Percentiles rank a stretch among this genome's conserved stretches.
Evolutionary conservation across 2,113 vertebrate species (phyloP).

Genomic region (Eonycteris spelaea): DNA sequence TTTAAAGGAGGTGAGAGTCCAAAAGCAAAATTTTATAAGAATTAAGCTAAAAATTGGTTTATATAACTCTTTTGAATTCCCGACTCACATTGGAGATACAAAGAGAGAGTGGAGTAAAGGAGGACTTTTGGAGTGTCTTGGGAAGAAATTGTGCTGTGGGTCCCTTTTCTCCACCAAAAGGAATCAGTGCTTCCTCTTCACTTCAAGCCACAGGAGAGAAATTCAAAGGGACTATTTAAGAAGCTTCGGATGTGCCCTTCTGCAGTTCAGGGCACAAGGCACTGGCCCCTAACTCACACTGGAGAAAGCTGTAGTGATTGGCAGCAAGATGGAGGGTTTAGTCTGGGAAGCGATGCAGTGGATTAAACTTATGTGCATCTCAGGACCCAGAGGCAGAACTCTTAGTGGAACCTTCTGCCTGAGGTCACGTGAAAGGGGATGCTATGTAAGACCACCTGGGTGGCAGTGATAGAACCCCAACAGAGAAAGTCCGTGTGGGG

Average conservation of each 20-base stretch:
- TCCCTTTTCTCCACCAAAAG: background rate
- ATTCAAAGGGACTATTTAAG: background rate
- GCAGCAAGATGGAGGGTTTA: background rate
- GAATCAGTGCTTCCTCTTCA: background rate
- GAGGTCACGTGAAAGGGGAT: background rate
- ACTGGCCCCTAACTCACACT: background rate
- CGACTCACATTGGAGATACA: background rate
- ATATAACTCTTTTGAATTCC: background rate
- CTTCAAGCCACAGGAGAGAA: background rate
- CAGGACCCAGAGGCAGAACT: background rate
- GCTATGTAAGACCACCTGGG: background rate
- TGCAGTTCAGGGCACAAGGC: background rate
- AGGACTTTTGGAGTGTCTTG: background rate
- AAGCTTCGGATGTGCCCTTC: background rate
- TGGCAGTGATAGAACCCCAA: background rate
- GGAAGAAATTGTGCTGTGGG: background rate
- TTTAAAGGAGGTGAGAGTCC: slow-evolving; percentile 32
- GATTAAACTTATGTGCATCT: no score
- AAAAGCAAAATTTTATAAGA: background rate
- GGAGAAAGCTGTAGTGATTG: background rate
- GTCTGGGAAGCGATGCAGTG: background rate
- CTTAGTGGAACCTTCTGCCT: background rate
- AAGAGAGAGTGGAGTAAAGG: background rate
- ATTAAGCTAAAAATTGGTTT: background rate
- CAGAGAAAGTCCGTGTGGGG: background rate